phyloP scores from a whole-genome alignment of 2,888 invertebrate genomes.

The Oscheius sp. region DNA sequence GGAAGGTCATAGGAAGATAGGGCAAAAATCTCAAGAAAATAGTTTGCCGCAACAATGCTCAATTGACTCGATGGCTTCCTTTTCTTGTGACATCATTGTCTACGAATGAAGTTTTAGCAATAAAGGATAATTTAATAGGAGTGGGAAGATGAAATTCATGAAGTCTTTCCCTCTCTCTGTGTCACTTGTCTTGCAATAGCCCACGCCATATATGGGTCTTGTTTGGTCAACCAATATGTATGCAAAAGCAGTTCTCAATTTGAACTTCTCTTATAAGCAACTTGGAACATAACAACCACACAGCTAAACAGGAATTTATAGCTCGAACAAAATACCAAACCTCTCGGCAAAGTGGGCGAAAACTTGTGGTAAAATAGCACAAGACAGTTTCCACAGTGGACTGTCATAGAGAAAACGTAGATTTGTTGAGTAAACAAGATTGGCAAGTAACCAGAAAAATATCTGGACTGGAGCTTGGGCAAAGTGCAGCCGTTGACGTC shows the following conservation, averaged over 20 bases:
- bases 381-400: neutral
- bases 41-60: too few species aligned
- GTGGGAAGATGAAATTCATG: neutral
- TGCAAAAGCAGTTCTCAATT: neutral
- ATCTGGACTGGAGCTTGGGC: slow-evolving; percentile 8
- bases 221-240: neutral
- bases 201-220: neutral
- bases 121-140: slow-evolving; percentile 5
- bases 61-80: too few species aligned
- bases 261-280: neutral
- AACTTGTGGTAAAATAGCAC: neutral
- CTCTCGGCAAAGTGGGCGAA: neutral
- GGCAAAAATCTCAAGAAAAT: too few species aligned
- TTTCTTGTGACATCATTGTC: too few species aligned
- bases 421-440: neutral
- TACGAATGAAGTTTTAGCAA: neutral
- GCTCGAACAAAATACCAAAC: neutral
- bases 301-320: neutral
- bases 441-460: neutral
- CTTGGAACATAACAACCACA: neutral
- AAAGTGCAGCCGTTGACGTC: neutral
- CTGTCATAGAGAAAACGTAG: neutral
- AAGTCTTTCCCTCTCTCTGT: neutral
- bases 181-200: neutral
- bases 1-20: too few species aligned